Evolutionary conservation across 2,797 vertebrate genomes (phyloP), one percentile per base, ranked within the genome.

Genomic region (Sebastes hubbsi): DNA sequence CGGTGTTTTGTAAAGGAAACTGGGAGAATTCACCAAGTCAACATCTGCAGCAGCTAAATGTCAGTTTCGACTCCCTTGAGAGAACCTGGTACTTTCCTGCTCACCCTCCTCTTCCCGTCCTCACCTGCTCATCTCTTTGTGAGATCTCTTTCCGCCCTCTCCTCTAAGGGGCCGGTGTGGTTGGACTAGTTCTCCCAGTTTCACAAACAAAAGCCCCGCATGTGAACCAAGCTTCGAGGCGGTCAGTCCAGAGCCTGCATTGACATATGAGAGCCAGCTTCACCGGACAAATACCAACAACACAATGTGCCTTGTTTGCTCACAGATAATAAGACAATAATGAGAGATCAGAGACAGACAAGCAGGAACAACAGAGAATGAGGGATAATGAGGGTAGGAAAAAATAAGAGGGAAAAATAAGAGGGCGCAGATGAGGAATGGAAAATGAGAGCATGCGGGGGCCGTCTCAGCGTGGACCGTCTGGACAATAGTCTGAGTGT

Each of bases 181-280:
- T 84, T 30, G 12, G 78, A 94, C 94, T 80, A 14, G 94, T 92
- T 94, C 86, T 81, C 84, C 92, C 87, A 32, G 93, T 94, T 92
- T 71, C 60, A 68, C 56, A 77, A 72, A 93, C 93, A 95, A 94
- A 92, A 90, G 82, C 67, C 80, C 83, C 6, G 60, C 78, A 89
- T 90, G 87, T 75, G 83, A 88, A 85, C 62, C 25, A 22, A 22
- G 42, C 74, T 78, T 63, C 36, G 38, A 81, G 72, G 74, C 61
- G 61, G 84, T 87, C 71, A 78, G 61, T 86, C 78, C 76, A 81
- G 80, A 82, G 71, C 74, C 59, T 55, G 22, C 60, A 36, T 18
- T 78, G 76, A 88, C 69, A 76, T 60, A 60, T 4, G 14, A 80
- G 62, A 77, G 58, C 59, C 64, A 49, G 65, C 77, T 34, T 87